A percentile compares a stretch with the other conserved stretches of the same genome.
Evolutionary conservation across 2,113 vertebrate species (phyloP).

Genomic region (Pachyramphus minor): DNA sequence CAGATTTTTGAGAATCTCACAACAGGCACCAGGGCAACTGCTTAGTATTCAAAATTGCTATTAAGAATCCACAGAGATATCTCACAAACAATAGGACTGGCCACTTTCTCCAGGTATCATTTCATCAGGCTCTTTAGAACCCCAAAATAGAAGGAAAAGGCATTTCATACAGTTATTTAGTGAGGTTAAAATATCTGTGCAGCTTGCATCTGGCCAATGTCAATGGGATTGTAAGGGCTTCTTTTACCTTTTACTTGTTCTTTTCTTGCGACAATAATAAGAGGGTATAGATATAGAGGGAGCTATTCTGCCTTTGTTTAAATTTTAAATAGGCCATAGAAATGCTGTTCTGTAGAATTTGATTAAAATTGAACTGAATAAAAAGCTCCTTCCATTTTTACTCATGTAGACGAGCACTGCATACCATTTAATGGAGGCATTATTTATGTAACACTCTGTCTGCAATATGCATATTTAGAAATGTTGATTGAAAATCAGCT

Average conservation of each 20-base stretch:
- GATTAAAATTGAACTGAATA: slow-evolving; percentile 64
- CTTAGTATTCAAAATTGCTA: slow-evolving; percentile 66
- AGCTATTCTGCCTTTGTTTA: slow-evolving; percentile 57
- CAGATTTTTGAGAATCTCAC: slow-evolving; percentile 75
- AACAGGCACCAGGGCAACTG: slow-evolving; percentile 65
- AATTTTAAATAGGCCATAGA: slow-evolving; percentile 67
- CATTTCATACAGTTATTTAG: slow-evolving; percentile 49
- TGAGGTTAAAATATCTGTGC: slow-evolving; percentile 62
- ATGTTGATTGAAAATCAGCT: neutral
- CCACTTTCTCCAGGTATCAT: slow-evolving; percentile 70
- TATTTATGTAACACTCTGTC: neutral
- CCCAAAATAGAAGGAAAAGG: slow-evolving; percentile 56
- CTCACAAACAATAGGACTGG: slow-evolving; percentile 40
- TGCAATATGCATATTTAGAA: neutral
- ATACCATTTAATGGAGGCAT: neutral
- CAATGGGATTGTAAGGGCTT: slow-evolving; percentile 44
- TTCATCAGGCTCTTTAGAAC: slow-evolving; percentile 63
- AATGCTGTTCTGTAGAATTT: slow-evolving; percentile 62
- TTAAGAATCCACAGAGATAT: slow-evolving; percentile 28
- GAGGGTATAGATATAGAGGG: slow-evolving; percentile 46
- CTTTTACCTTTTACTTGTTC: slow-evolving; percentile 53
- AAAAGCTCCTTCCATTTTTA: slow-evolving; percentile 11
- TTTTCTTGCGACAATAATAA: slow-evolving; percentile 52
- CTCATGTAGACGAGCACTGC: neutral
- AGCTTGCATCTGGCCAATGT: slow-evolving; percentile 61